Conservation (phyloP, 2,797 vertebrate genomes). For the Notamacropus eugenii region DNA sequence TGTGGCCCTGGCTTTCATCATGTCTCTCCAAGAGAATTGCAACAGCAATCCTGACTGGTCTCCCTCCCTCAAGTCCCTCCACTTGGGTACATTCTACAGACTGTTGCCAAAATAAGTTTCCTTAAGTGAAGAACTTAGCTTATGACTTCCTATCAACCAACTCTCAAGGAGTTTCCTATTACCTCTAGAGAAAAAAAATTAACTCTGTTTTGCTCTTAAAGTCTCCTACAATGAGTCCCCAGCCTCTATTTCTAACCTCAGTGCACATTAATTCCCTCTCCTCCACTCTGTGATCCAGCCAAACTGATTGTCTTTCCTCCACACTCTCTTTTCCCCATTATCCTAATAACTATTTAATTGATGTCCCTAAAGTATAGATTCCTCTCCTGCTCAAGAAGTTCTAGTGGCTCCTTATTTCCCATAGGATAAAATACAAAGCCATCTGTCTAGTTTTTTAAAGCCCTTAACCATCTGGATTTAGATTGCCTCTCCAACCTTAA, state of each 20-base stretch:
- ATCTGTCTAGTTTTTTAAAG: neutral
- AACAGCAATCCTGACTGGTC: too few relatives aligned
- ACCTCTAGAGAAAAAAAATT: neutral
- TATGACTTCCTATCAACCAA: neutral
- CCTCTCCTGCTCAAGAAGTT: neutral
- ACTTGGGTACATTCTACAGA: too few relatives aligned
- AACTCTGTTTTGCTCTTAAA: neutral
- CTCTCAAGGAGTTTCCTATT: neutral
- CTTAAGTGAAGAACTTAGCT: neutral
- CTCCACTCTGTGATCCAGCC: neutral
- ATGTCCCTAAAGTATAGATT: neutral
- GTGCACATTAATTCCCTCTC: neutral
- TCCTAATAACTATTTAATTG: neutral
- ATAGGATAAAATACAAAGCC: neutral
- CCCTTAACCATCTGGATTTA: neutral
- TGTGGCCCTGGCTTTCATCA: too few relatives aligned
- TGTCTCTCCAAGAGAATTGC: too few relatives aligned
- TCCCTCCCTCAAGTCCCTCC: too few relatives aligned
- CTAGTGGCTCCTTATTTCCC: neutral
- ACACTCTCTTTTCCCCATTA: neutral
- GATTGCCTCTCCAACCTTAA: neutral
- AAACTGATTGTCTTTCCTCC: neutral
- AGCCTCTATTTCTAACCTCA: neutral
- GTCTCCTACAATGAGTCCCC: neutral
- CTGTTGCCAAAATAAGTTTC: neutral